Base-by-base conservation (phyloP, 2,113 vertebrate species). In the Tricholaema leucomelas region DNA sequence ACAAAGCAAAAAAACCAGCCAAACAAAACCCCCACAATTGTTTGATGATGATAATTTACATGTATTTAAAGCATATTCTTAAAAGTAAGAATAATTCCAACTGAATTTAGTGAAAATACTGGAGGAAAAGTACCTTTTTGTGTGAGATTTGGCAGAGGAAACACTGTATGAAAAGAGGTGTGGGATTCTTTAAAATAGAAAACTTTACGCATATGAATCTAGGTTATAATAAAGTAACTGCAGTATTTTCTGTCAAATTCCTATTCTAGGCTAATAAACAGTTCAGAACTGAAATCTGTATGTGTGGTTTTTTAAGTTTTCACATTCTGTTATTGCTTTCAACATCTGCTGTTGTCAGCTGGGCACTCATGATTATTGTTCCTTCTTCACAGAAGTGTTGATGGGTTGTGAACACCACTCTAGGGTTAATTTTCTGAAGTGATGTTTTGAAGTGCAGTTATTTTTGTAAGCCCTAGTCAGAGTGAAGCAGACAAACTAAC, bases 401-500 rank as follows among this genome's bases (percentile, higher is more conserved):
- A 89, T 82, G 72, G 86, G 40, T 70, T 87, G 71, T 59, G 89
- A 93, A 76, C 28, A 61, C 42, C 0, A 28, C 92, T 90, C 76
- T 54, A 89, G 89, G 91, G 67, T 94, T 91, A 70, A 95, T 85
- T 87, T 94, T 93, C 75, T 80, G 60, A 89, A 88, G 87, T 42
- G n/a, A 10, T 79, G 42, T 92, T 91, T 88, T 89, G 84, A 93
- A 91, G 25, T 85, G 75, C 50, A 74, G 81, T 77, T 92, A 71
- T 92, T 95, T 96, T 95, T 93, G 28, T 88, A 87, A 94, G 74
- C 59, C 67, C 71, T 70, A 72, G 50, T 76, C 84, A 94, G 75
- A 73, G 25, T 30, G 55, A 81, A 88, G 64, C 67, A 85, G 84
- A 48, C 85, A 90, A 65, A 81, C 66, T 91, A 88, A 89, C 67